Base-by-base conservation (phyloP, 1,140 invertebrate species). In the Magallana gigas region DNA sequence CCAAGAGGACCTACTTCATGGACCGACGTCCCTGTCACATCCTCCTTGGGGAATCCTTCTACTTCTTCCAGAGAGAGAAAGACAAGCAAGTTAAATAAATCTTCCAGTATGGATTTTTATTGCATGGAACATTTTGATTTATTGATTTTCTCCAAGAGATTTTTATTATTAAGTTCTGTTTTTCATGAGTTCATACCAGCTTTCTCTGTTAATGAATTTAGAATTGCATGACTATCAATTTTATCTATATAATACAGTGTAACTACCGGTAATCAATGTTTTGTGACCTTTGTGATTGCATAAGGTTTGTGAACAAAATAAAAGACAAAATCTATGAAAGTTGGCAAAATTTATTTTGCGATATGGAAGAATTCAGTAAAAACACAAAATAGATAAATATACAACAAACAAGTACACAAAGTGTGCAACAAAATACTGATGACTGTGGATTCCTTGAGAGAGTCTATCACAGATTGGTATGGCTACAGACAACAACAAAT, bases 1-100 rank as follows among this genome's bases (percentile, higher is more conserved):
- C 64, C 36, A 71, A 71, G 29, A 64, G 83, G 12, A 57, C 85
- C 3, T 89, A 86, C 64, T 84, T 86, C 56, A 5, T 89, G 0
- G 88, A 89, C 57, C 83, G 86, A 14, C 57, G 88, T 3, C 82
- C 88, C 1, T 58, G 81, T 18, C 88, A 85, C 56, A 68, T 89
- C 9, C 85, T 89, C 9, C 23, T 89, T 4, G 83, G 88, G n/a
- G 88, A 89, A 68, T 86, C 88, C 6, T 89, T 89, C 81, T 89
- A 86, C 59, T 89, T 87, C 64, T 89, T 89, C 68, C 88, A 89
- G 18, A 76, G 88, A 18, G 88, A 89, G 64, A 85, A 83, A 76
- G 85, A 89, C 57, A 57, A 58, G 48, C 12, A 7, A n/a, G 57
- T 57, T 18, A 58, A 57, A 57, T 57, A n/a, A 83, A 57, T 57